phyloP scores from a whole-genome alignment of 2,797 vertebrate species.

The Chaenodraco wilsoni region DNA sequence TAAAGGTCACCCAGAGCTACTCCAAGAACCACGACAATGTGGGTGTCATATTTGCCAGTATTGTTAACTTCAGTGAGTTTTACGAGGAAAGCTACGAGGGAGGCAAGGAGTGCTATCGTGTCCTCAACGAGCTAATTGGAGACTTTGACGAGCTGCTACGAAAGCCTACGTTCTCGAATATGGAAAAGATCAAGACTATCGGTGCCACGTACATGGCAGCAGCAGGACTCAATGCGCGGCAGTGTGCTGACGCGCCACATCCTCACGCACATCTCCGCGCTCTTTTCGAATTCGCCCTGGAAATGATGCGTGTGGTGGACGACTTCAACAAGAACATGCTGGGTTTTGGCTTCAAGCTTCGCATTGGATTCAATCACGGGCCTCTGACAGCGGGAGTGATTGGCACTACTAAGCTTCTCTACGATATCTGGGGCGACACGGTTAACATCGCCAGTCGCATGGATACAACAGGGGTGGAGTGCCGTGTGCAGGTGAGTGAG shows the following conservation, averaged over 20 bases:
- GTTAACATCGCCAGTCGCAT: slow-evolving; percentile 99
- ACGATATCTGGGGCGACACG: slow-evolving; percentile 99
- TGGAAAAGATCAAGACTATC: slow-evolving; percentile 99
- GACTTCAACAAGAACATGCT: slow-evolving; percentile 99
- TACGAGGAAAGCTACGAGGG: slow-evolving; percentile 99
- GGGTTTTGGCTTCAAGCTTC: slow-evolving; percentile 98
- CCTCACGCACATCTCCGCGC: slow-evolving; percentile 92
- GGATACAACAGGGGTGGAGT: slow-evolving; percentile 98
- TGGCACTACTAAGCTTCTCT: slow-evolving; percentile 97
- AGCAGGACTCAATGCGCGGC: slow-evolving; percentile 91
- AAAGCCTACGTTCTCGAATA: slow-evolving; percentile 87
- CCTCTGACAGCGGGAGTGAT: slow-evolving; percentile 97
- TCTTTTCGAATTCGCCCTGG: slow-evolving; percentile 97
- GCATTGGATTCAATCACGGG: slow-evolving; percentile 97
- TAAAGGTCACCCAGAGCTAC: slow-evolving; percentile 98
- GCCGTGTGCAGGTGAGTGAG: slow-evolving; percentile 97
- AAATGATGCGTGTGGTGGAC: slow-evolving; percentile 98
- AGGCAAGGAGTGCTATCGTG: slow-evolving; percentile 97
- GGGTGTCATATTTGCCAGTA: slow-evolving; percentile 97
- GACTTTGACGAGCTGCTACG: slow-evolving; percentile 97
- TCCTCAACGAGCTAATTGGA: slow-evolving; percentile 97
- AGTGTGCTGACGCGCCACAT: slow-evolving; percentile 84
- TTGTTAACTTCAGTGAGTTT: slow-evolving; percentile 99
- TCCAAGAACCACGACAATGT: slow-evolving; percentile 98
- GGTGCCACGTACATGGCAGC: slow-evolving; percentile 99